Evolutionary conservation across 2,888 invertebrate species (phyloP).

Genomic region (Chymomyza procnemis): DNA sequence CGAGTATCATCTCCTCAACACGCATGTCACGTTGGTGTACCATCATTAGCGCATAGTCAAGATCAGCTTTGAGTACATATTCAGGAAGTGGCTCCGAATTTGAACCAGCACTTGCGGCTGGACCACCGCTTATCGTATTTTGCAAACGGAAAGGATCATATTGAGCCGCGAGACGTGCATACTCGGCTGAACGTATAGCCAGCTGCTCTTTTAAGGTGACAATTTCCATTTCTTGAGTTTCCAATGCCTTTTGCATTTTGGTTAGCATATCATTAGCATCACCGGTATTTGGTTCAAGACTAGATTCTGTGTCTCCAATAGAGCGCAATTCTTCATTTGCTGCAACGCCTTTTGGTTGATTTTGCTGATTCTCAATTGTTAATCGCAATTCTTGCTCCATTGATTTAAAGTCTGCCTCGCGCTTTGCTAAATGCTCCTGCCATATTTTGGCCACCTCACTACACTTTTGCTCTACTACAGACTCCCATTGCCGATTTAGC

Average conservation of each 20-base stretch:
- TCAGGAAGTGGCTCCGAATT: constrained; percentile 33
- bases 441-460: constrained; percentile 85
- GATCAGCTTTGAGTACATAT: constrained; percentile 81
- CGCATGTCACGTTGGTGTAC: constrained; percentile 91
- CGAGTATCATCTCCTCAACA: constrained; percentile 91
- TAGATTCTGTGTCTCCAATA: background rate
- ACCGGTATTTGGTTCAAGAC: constrained; percentile 7
- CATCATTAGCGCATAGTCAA: constrained; percentile 90
- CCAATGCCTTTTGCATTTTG: constrained; percentile 81
- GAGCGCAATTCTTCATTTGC: background rate
- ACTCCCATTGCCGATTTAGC: constrained; percentile 78
- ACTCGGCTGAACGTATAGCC: constrained; percentile 81
- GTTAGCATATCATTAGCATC: constrained; percentile 52
- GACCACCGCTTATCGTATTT: constrained; percentile 52
- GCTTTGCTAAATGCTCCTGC: constrained; percentile 84
- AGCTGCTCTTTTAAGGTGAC: constrained; percentile 86
- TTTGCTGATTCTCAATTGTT: constrained; percentile 50
- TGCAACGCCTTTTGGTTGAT: constrained; percentile 55
- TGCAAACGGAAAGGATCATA: constrained; percentile 78
- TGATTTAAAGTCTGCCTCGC: constrained; percentile 82
- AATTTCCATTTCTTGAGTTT: constrained; percentile 86
- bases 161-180: constrained; percentile 79
- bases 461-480: constrained; percentile 83
- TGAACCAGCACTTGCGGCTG: background rate
- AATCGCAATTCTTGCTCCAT: constrained; percentile 77